phyloP scores from a whole-genome alignment of 2,797 vertebrate genomes.

The Tenualosa thibaudeaui region DNA sequence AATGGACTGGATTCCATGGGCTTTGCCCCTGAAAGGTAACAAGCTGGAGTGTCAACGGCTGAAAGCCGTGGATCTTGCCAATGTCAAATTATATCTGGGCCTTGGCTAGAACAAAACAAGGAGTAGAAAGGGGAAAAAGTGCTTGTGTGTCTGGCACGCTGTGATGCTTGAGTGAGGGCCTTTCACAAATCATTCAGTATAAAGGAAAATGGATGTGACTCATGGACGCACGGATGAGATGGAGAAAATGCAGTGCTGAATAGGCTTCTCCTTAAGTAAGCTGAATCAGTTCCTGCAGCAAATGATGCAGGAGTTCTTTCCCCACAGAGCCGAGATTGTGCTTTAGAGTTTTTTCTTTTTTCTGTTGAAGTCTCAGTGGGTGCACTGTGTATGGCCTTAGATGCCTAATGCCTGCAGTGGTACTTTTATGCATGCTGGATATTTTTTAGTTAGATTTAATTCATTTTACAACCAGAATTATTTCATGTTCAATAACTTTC shows the following conservation, averaged over 20 bases:
- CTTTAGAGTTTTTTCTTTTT: not conserved
- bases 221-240: not conserved
- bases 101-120: slow-evolving; percentile 64
- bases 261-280: not conserved
- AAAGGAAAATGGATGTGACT: not conserved
- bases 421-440: not conserved
- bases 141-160: not conserved
- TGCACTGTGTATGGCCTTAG: not conserved
- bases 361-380: not conserved
- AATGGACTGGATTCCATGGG: slow-evolving; percentile 64
- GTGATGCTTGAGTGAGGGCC: slow-evolving; percentile 36
- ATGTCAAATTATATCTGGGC: slow-evolving; percentile 67
- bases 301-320: not conserved
- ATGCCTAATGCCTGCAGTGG: not conserved
- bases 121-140: not conserved
- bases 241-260: not conserved
- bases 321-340: not conserved
- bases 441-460: not conserved
- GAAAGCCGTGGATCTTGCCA: slow-evolving; percentile 52
- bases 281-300: not conserved
- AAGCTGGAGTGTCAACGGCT: slow-evolving; percentile 56
- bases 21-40: slow-evolving; percentile 71
- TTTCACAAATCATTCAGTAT: slow-evolving; percentile 12
- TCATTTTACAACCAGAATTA: not conserved
- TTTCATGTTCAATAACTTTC: not conserved